phyloP scores from a whole-genome alignment of 2,888 invertebrate genomes.

The Agonopterix alstromeriana region DNA sequence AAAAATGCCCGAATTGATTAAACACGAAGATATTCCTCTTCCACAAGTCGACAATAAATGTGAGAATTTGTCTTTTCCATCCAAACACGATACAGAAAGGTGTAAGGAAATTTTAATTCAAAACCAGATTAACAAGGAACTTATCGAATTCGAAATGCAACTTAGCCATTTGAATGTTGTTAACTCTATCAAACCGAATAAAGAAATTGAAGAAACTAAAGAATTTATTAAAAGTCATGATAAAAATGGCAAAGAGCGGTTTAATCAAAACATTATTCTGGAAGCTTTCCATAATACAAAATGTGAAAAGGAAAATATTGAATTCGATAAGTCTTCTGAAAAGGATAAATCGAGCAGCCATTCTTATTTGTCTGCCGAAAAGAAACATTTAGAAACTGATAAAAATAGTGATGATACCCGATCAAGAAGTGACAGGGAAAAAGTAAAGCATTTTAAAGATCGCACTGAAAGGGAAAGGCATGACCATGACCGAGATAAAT shows the following conservation, averaged over 20 bases:
- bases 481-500: conserved; percentile 47
- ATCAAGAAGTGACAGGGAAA: conserved; percentile 57
- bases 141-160: conserved; percentile 35
- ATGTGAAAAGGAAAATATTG: conserved; percentile 63
- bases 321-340: conserved; percentile 53
- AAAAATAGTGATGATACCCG: conserved; percentile 53
- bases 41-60: conserved; percentile 30
- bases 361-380: conserved; percentile 17
- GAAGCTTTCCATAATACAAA: conserved; percentile 36
- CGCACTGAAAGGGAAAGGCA: conserved; percentile 56
- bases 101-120: conserved; percentile 28
- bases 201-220: conserved; percentile 32
- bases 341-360: conserved; percentile 45
- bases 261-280: conserved; percentile 26
- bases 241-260: conserved; percentile 42
- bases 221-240: conserved; percentile 33
- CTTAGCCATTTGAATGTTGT: conserved; percentile 34
- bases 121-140: conserved; percentile 42
- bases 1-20: conserved; percentile 32
- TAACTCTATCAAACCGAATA: conserved; percentile 35
- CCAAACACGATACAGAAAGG: conserved; percentile 28
- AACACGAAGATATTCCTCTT: conserved; percentile 29
- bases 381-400: conserved; percentile 44
- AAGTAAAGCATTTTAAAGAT: conserved; percentile 46
- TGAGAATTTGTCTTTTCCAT: conserved; percentile 13